These are phyloP conservation scores for Adela reaumurella DNA, from an alignment of 2,888 invertebrate species.

Conservation along the genomic window DNA sequence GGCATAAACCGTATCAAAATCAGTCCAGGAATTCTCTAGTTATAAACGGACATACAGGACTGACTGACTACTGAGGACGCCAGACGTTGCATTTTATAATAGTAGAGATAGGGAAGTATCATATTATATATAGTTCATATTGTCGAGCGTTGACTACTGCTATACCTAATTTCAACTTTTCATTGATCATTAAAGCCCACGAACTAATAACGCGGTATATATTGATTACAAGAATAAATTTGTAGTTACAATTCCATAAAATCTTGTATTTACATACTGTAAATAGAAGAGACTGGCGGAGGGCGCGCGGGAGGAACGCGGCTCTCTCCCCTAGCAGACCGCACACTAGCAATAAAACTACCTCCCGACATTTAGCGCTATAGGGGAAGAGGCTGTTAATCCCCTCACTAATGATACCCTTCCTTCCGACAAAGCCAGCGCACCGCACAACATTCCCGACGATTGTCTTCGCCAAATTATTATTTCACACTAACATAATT, in stretches of 20 bases:
- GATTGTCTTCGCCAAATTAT: background rate
- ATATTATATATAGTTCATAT: too few species aligned
- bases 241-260: background rate
- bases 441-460: background rate
- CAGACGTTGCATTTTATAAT: too few species aligned
- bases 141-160: too few species aligned
- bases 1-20: too few species aligned
- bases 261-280: background rate
- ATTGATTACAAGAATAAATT: too few species aligned
- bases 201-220: too few species aligned
- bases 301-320: background rate
- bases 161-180: too few species aligned
- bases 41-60: too few species aligned
- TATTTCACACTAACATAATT: background rate
- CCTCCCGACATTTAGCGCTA: background rate
- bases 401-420: background rate
- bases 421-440: background rate
- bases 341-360: background rate
- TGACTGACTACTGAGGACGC: too few species aligned
- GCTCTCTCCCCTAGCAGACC: background rate
- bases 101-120: too few species aligned
- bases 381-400: background rate
- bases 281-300: background rate
- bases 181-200: too few species aligned
- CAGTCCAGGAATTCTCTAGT: too few species aligned